Conservation (phyloP, 1,140 invertebrate genomes). For the Drosophila auraria region DNA sequence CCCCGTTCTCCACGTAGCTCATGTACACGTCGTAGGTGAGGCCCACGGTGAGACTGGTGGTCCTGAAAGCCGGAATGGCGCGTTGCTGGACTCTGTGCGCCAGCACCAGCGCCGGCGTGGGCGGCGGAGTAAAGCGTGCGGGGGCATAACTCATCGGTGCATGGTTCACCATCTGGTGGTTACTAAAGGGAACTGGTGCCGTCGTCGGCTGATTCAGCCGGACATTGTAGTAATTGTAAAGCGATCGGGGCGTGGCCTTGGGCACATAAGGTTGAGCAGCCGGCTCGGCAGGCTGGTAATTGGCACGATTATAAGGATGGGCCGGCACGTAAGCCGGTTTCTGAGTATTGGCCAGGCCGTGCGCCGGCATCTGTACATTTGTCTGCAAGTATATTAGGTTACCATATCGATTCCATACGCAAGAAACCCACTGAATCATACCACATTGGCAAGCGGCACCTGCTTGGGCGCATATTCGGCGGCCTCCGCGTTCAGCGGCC, state of each 20-base stretch:
- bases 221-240: constrained; percentile 70
- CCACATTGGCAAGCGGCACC: constrained; percentile 62
- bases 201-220: constrained; percentile 56
- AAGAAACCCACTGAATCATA: constrained; percentile 15
- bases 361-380: constrained; percentile 49
- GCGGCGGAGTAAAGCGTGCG: constrained; percentile 51
- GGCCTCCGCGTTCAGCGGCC: constrained; percentile 37
- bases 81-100: constrained; percentile 26
- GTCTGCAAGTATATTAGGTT: constrained; percentile 43
- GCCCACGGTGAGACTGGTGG: constrained; percentile 86
- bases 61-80: constrained; percentile 85
- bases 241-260: constrained; percentile 52
- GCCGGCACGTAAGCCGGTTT: constrained; percentile 38
- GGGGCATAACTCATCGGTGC: constrained; percentile 39
- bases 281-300: constrained; percentile 34
- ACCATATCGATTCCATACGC: neutral
- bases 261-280: constrained; percentile 55
- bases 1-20: constrained; percentile 91
- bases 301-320: constrained; percentile 64
- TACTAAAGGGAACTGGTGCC: constrained; percentile 7
- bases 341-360: constrained; percentile 54
- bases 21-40: constrained; percentile 88
- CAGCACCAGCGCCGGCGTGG: constrained; percentile 11
- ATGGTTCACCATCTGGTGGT: constrained; percentile 21
- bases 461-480: constrained; percentile 30